Evolutionary conservation across 2,113 vertebrate species (phyloP), one percentile per base, ranked within the genome.

Genomic region (Benitochromis conjunctus): DNA sequence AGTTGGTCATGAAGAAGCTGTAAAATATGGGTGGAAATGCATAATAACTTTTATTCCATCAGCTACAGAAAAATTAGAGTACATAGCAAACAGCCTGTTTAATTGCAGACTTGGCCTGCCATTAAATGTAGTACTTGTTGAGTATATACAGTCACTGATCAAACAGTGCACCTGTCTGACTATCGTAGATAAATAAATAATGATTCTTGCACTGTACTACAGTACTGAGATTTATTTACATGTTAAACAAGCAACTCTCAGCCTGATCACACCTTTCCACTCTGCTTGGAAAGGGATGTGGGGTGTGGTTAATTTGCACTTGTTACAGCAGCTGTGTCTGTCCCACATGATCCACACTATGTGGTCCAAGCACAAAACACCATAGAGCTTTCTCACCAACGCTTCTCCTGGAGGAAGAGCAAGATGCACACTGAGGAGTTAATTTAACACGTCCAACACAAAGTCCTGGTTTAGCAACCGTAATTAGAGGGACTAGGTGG

Each of bases 401-500:
- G 64, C 38, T 24, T 41, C 64, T 16, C 36, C 12, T 14, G 19
- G n/a, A 24, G 19, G 7, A n/a, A 38, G 2, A 19, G 1, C 2
- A 0, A n/a, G 55, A 13, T 12, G n/a, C 55, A 56, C 55, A 26
- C 18, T 64, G 1, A 2, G 10, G 10, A n/a, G 31, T 64, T 64
- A n/a, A 5, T 64, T 38, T 64, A 38, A 36, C 31, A 6, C 60
- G 10, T 64, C 34, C 11, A 66, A 41, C 36, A 41, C n/a, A 21
- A 24, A 46, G 38, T 12, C 18, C 19, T n/a, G 60, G 62, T 38
- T 8, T 66, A 66, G 34, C 19, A 66, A 19, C 62, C 11, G 16
- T 21, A 66, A 41, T 38, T 24, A 41, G 29, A 6, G 29, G 0
- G 0, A 0, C 10, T 19, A 62, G 36, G 36, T 21, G 34, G 0